These are phyloP conservation scores for Cheilosia variabilis DNA, from an alignment of 2,888 invertebrate genomes.

Conservation along the genomic window DNA sequence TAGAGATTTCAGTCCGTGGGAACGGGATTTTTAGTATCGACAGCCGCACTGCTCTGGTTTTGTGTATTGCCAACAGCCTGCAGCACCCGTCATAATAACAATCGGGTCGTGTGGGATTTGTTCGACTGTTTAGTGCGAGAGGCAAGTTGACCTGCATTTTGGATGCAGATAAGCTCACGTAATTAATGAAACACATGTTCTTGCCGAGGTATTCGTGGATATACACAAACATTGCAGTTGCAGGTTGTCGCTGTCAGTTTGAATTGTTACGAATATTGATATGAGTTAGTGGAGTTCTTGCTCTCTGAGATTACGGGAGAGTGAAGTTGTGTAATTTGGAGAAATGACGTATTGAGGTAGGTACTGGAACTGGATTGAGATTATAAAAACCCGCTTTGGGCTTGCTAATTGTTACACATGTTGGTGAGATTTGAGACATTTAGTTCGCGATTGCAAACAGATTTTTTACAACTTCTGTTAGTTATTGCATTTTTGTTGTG, in stretches of 20 bases:
- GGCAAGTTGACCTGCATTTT: slow-evolving; percentile 68
- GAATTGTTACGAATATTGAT: slow-evolving; percentile 40
- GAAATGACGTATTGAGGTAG: neutral
- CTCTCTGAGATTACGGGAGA: slow-evolving; percentile 4
- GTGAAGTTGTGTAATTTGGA: slow-evolving; percentile 14
- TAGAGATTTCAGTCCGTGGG: slow-evolving; percentile 60
- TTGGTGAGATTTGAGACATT: no score
- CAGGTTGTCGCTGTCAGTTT: slow-evolving; percentile 8
- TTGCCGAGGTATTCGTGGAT: slow-evolving; percentile 9
- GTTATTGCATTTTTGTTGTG: no score
- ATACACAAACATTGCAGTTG: neutral
- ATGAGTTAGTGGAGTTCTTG: slow-evolving; percentile 51
- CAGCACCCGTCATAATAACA: slow-evolving; percentile 35
- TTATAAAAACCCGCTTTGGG: no score
- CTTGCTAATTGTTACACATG: no score
- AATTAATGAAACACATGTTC: slow-evolving; percentile 68
- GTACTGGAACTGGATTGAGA: no score
- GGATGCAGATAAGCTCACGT: slow-evolving; percentile 62
- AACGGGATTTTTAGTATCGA: slow-evolving; percentile 62
- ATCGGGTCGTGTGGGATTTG: slow-evolving; percentile 65
- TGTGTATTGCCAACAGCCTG: slow-evolving; percentile 7
- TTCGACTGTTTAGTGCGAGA: slow-evolving; percentile 27
- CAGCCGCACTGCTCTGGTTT: slow-evolving; percentile 39
- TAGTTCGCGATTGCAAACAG: no score
- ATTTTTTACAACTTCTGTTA: no score